Base-by-base conservation (phyloP, 2,888 invertebrate genomes). In the Scaptomyza polygonia region DNA sequence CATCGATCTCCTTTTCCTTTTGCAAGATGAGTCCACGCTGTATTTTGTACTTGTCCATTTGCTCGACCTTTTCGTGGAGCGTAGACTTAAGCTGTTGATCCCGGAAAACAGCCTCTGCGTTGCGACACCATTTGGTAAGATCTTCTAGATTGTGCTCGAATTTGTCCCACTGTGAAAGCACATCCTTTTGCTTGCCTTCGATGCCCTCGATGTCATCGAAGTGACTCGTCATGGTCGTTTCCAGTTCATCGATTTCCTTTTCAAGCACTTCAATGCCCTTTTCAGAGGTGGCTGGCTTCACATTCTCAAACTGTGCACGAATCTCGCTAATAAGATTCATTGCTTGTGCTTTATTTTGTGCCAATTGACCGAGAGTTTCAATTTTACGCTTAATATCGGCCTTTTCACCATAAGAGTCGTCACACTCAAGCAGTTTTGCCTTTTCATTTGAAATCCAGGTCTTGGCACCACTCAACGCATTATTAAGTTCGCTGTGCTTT, bases 1-100 rank as follows among this genome's bases (percentile, higher is more conserved):
- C 93, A 90, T 98, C 98, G 42, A 98, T 95, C 89, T 95, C 95
- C 80, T 95, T 94, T 91, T 98, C 98, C 84, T 96, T 96, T 11
- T 94, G 94, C 51, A 95, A 92, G 49, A 98, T 95, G 51, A 94
- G 93, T 69, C 96, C 96, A 18, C 96, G 94, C 80, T 96, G 94
- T 51, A 95, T 94, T 79, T 95, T 94, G 79, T 96, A 96, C 54
- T 93, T 93, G 70, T 94, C 93, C 11, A 97, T 92, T 80, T 96
- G 95, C 27, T 93, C 93, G 84, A 95, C 94, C 91, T 98, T 99
- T 80, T 97, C 97, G 49, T 94, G 93, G 18, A 97, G 91, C 0
- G 95, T 95, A 1, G 96, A 95, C 89, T 96, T 95, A 3, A 97
- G 92, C 72, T 95, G 95, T 90, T 97, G 97, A 81, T 98, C 97